Conservation (phyloP, 2,888 invertebrate genomes). For the Caenorhabditis virilis region DNA sequence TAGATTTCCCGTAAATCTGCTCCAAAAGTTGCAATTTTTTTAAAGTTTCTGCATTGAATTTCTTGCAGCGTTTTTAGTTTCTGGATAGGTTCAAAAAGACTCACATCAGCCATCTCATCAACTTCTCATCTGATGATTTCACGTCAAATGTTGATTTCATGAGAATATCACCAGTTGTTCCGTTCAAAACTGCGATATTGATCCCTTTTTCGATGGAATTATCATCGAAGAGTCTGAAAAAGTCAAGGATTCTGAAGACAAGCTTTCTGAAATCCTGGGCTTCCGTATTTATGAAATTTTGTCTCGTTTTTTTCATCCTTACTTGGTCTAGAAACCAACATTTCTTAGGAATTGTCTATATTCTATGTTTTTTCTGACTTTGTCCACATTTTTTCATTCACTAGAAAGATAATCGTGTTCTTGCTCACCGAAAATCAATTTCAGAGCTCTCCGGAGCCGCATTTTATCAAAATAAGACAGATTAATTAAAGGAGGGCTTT, state of each 20-base stretch:
- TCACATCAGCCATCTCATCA: slow-evolving; percentile 45
- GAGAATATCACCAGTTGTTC: slow-evolving; percentile 69
- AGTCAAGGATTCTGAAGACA: background rate
- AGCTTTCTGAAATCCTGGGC: background rate
- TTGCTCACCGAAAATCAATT: no score
- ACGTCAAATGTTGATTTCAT: slow-evolving; percentile 44
- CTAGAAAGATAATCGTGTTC: no score
- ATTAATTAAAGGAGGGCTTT: no score
- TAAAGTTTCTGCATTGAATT: no score
- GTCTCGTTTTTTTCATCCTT: background rate
- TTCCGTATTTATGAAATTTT: background rate
- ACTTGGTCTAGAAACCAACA: background rate
- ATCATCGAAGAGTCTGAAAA: slow-evolving; percentile 34
- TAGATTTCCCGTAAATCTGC: no score
- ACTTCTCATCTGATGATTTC: slow-evolving; percentile 46
- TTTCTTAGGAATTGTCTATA: background rate
- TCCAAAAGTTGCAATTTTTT: no score
- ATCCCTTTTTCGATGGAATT: slow-evolving; percentile 69
- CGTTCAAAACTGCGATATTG: slow-evolving; percentile 72
- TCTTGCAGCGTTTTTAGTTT: background rate
- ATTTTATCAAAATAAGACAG: no score
- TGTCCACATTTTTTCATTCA: no score
- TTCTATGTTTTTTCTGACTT: background rate
- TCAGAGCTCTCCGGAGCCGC: no score
- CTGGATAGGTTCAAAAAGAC: background rate